Evolutionary conservation across 37 sponge, comb jelly and placozoan species (phyloP).

Genomic region (Amphimedon queenslandica): DNA sequence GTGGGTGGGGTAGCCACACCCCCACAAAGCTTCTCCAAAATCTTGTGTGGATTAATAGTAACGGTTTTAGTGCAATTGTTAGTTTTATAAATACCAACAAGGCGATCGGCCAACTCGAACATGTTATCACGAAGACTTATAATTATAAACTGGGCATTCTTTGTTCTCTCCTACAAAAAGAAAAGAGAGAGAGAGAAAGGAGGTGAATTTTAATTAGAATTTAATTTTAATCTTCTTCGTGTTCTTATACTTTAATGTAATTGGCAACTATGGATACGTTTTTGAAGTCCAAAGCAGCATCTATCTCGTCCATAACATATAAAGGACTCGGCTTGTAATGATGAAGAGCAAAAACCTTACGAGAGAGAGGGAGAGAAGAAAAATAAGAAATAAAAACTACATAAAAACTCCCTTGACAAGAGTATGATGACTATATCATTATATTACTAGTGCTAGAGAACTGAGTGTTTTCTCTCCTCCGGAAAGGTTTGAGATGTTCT

Average conservation of each 20-base stretch:
- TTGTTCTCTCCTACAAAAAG: constrained; percentile 98
- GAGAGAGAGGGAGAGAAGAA: background rate
- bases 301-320: constrained; percentile 99
- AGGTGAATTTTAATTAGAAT: no score
- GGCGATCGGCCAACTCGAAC: constrained; percentile 94
- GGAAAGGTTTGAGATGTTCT: constrained; percentile 96
- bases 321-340: constrained; percentile 98
- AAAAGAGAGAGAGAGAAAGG: no score
- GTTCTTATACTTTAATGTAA: constrained; percentile 99
- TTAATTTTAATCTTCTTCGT: no score
- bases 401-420: background rate
- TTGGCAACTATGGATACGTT: constrained; percentile 97
- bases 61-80: constrained; percentile 83
- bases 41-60: constrained; percentile 54
- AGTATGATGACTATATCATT: background rate
- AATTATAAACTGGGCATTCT: constrained; percentile 99
- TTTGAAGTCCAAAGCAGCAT: constrained; percentile 99
- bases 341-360: constrained; percentile 97
- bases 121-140: constrained; percentile 96
- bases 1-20: no score
- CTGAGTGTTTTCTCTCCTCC: constrained; percentile 99
- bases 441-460: constrained; percentile 95
- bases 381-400: background rate
- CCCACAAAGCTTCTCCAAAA: no score
- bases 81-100: constrained; percentile 97